phyloP scores from a whole-genome alignment of 2,888 invertebrate genomes.

The Drosophila koepferae region DNA sequence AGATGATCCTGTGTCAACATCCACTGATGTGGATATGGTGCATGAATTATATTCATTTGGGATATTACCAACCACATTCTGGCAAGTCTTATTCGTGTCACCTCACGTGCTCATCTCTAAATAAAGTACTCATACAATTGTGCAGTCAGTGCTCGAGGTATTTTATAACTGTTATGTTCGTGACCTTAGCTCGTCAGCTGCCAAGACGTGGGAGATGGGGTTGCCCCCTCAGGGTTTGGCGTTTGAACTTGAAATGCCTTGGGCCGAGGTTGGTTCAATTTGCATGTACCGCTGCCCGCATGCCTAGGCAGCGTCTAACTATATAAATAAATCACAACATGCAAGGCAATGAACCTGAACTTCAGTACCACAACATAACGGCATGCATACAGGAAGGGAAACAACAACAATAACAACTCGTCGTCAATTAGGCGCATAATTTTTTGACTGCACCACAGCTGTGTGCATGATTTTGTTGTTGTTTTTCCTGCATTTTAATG shows the following conservation, averaged over 20 bases:
- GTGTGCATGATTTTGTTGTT: conserved; percentile 43
- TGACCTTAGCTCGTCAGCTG: conserved; percentile 43
- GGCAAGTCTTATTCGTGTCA: neutral
- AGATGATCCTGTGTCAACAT: neutral
- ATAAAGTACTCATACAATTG: neutral
- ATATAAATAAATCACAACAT: conserved; percentile 67
- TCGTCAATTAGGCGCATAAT: conserved; percentile 66
- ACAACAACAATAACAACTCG: conserved; percentile 28
- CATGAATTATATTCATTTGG: neutral
- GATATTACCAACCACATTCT: fast-evolving
- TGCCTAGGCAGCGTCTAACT: conserved; percentile 34
- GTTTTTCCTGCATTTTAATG: conserved; percentile 60
- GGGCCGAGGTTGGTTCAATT: conserved; percentile 37
- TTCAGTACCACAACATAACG: conserved; percentile 53
- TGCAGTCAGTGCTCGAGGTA: neutral
- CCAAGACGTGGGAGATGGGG: neutral
- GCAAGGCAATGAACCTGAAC: conserved; percentile 80
- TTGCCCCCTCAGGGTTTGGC: conserved; percentile 11
- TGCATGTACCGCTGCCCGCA: conserved; percentile 31
- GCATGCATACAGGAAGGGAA: conserved; percentile 41
- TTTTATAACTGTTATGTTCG: conserved; percentile 27
- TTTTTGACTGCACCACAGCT: conserved; percentile 57
- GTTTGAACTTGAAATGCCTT: conserved; percentile 61
- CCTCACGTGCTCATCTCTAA: neutral
- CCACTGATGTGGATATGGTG: neutral